Base-by-base conservation (phyloP, 2,888 invertebrate genomes). In the Polyploca ridens region DNA sequence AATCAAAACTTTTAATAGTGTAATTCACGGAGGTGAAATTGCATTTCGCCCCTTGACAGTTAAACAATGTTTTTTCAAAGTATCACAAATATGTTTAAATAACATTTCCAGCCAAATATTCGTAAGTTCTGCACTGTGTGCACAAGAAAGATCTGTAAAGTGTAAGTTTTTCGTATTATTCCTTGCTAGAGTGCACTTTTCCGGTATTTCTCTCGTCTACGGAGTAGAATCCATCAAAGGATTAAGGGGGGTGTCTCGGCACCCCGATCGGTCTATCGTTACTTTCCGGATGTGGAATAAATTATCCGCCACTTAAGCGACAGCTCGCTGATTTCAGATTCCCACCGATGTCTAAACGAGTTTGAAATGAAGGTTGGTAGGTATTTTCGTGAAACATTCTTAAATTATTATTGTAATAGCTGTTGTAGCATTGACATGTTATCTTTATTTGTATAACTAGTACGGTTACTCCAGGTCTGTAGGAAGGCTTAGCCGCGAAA, bases 181-280 rank as follows among this genome's bases (percentile, higher is more conserved):
- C 77, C 76, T 79, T 71, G 73, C 74, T 75, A 73, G 74, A 88
- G 88, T 88, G 89, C 89, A 89, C 87, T 90, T 89, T 89, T 86
- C 85, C 84, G 82, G 84, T 85, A 84, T 87, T 89, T 83, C 77
- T 78, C 74, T 78, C 83, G 80, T 82, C 85, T 83, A 78, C 80
- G 77, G 82, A 81, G 83, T 79, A 76, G 85, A 89, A 93, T 93
- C 92, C 91, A 93, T 94, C 92, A 92, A 91, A 90, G 91, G 93
- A 93, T 94, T 91, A 92, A 86, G 88, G 84, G 27, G 79, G 81
- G 79, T 82, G 86, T 88, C 87, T 84, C 84, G 81, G 82, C 79
- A 82, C 81, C 76, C 80, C 78, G 84, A 89, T 89, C 88, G 88
- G 84, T 88, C 87, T 84, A 83, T 88, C 87, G 86, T 82, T 86